Base-by-base conservation (phyloP, 2,888 invertebrate species). In the Caenorhabditis angaria region DNA sequence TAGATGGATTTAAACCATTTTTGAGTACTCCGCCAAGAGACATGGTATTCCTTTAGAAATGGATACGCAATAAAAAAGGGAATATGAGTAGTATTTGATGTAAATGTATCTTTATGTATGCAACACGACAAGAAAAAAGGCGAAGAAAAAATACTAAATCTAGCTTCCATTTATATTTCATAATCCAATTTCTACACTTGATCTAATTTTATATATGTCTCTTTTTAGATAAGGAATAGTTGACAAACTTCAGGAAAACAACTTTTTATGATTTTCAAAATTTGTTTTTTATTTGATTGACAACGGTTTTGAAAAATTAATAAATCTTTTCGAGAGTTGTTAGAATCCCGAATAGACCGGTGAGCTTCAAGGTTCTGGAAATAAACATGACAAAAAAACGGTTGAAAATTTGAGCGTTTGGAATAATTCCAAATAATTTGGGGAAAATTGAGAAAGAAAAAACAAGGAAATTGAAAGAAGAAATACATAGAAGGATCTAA, bases 101-200 rank as follows among this genome's bases (percentile, higher is more conserved):
- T 41, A 41, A 41, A 41, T 41, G 41, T 41, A 41, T 41, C 41
- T 41, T 41, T 41, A 41, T 41, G 41, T 41, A 41, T 41, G 41
- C 41, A 41, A 12, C 18, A 18, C 14, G 41, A 41, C 41, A 18
- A 41, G 41, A 41, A 41, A 18, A 41, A 41, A 41, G n/a, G n/a
- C n/a, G n/a, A n/a, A n/a, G n/a, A n/a, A n/a, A n/a, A n/a, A n/a
- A n/a, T n/a, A n/a, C n/a, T 41, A 41, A 41, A 41, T 41, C 41
- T 41, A 41, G 41, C 41, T 14, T 41, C 41, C 41, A 41, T 41
- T 41, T 41, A 41, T 41, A 41, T 41, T 41, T 41, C 5, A n/a
- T 41, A 41, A 41, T 41, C 41, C 41, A 41, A 41, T 41, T 41
- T 41, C 41, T 41, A 18, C 41, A 41, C 41, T 41, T 41, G 41